phyloP scores from a whole-genome alignment of 2,113 vertebrate species.

The Prolemur simus region DNA sequence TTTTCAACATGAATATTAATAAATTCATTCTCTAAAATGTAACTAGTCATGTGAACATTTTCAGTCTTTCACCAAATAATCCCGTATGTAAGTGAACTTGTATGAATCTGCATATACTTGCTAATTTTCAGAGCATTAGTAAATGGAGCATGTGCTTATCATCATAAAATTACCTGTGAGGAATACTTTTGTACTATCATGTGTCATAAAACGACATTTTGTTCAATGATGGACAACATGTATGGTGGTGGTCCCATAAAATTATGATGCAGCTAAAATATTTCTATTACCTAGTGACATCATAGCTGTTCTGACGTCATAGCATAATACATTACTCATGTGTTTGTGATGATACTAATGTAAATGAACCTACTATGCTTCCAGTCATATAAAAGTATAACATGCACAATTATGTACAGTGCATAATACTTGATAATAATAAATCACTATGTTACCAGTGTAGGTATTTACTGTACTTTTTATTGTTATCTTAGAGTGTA shows the following conservation, averaged over 20 bases:
- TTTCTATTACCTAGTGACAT: background rate
- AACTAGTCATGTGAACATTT: background rate
- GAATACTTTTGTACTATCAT: background rate
- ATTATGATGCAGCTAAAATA: background rate
- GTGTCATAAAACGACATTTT: background rate
- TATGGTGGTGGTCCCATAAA: background rate
- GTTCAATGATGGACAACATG: background rate
- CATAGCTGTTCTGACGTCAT: background rate
- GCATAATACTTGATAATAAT: background rate
- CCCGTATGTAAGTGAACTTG: background rate
- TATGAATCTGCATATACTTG: background rate
- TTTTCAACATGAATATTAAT: background rate
- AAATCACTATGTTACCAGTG: background rate
- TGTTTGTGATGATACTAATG: background rate
- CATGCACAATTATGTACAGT: background rate
- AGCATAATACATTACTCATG: background rate
- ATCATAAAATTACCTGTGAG: background rate
- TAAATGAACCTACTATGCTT: background rate
- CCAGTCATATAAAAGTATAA: background rate
- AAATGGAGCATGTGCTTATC: background rate
- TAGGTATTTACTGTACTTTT: background rate
- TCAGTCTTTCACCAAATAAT: conserved; percentile 13
- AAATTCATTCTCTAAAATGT: background rate
- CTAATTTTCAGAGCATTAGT: background rate
- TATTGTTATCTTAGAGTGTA: background rate